Conservation (phyloP, 2,888 invertebrate species). For the Eudemis profundana region DNA sequence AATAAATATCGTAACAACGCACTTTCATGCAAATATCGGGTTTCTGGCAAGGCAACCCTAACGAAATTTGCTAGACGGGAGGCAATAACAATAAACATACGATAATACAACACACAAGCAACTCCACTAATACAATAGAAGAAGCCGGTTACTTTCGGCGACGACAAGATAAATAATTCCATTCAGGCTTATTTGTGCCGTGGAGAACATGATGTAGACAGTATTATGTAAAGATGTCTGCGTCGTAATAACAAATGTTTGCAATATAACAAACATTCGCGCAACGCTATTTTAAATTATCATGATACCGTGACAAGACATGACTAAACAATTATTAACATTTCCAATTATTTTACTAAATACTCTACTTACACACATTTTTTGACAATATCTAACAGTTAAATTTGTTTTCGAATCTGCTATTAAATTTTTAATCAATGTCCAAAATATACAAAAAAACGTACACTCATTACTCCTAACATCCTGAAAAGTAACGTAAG, state of each 20-base stretch:
- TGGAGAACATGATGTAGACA: conserved; percentile 47
- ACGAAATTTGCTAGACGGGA: conserved; percentile 55
- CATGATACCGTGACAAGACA: neutral
- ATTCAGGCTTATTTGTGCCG: conserved; percentile 55
- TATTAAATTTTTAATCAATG: too few species aligned
- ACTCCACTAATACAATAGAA: conserved; percentile 57
- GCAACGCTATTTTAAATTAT: conserved; percentile 19
- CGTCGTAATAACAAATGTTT: conserved; percentile 54
- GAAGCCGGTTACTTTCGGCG: conserved; percentile 48
- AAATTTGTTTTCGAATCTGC: too few species aligned
- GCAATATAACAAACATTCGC: conserved; percentile 44
- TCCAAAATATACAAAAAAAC: too few species aligned
- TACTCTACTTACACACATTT: too few species aligned
- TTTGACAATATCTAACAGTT: too few species aligned
- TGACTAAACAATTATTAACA: conserved; percentile 4
- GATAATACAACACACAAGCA: conserved; percentile 48
- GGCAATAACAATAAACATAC: conserved; percentile 51
- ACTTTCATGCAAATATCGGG: conserved; percentile 35
- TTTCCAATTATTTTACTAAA: neutral
- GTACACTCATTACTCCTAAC: too few species aligned
- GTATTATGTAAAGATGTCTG: conserved; percentile 56
- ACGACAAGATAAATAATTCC: conserved; percentile 63
- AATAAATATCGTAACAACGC: neutral
- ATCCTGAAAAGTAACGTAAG: too few species aligned
- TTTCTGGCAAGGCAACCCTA: conserved; percentile 54